Conservation (phyloP, 2,797 vertebrate genomes). For the Alosa sapidissima region DNA sequence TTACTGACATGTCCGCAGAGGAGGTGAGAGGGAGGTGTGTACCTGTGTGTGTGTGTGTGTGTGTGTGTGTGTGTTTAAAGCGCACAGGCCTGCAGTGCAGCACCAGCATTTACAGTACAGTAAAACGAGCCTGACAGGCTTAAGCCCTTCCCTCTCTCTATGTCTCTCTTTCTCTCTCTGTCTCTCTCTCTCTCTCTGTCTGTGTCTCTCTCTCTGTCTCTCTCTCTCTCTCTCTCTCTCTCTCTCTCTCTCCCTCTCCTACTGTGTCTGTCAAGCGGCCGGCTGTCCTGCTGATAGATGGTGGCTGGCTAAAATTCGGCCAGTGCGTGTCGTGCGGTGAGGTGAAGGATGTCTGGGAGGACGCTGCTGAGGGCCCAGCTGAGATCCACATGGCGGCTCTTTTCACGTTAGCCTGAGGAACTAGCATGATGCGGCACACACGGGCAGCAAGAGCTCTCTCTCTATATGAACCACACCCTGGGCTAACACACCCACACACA, state of each 20-base stretch:
- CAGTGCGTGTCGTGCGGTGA: background rate
- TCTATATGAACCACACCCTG: too few relatives aligned
- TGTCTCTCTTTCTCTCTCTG: background rate
- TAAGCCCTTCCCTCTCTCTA: background rate
- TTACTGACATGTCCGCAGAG: background rate
- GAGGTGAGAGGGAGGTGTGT: background rate
- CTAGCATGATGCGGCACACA: background rate
- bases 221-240: background rate
- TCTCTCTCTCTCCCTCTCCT: background rate
- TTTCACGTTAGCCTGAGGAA: background rate
- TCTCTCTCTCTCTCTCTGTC: background rate
- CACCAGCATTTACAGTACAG: constrained; percentile 5
- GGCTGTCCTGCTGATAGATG: constrained; percentile 4
- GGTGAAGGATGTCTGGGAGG: background rate
- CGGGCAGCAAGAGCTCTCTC: too few relatives aligned
- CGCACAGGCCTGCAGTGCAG: constrained; percentile 4
- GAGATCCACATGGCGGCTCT: background rate
- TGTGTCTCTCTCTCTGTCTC: background rate
- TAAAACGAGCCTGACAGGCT: constrained; percentile 7
- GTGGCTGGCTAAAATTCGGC: background rate
- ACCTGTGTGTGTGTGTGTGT: background rate
- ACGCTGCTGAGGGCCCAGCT: background rate
- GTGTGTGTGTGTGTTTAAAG: background rate
- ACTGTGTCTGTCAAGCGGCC: background rate
- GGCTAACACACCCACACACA: too few relatives aligned